These are phyloP conservation scores for Drosophila persimilis DNA, from an alignment of 1,140 invertebrate species.

Conservation along the genomic window DNA sequence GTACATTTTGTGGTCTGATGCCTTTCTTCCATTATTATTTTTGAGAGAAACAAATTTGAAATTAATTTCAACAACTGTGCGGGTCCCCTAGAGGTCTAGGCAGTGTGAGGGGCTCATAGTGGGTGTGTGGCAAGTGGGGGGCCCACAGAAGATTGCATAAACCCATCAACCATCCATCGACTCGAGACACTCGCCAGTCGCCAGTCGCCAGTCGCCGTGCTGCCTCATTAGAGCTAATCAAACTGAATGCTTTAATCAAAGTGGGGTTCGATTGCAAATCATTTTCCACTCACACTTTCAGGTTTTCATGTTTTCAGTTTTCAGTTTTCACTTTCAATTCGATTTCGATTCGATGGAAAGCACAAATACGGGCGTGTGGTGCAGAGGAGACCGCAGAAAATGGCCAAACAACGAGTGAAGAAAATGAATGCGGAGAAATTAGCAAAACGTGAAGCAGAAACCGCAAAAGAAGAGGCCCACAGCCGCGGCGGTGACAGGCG, in stretches of 20 bases:
- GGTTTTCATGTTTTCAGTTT: constrained; percentile 50
- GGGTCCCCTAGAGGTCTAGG: constrained; percentile 11
- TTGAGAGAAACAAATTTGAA: constrained; percentile 42
- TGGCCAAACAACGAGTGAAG: constrained; percentile 39
- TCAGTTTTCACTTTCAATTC: constrained; percentile 68
- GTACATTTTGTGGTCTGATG: constrained; percentile 52
- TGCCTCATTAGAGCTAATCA: constrained; percentile 68
- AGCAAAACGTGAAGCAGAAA: constrained; percentile 65
- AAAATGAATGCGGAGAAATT: constrained; percentile 62
- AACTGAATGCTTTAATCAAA: constrained; percentile 68
- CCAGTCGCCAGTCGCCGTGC: background rate
- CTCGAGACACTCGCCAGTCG: constrained; percentile 5
- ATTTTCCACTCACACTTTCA: constrained; percentile 75
- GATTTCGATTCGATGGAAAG: constrained; percentile 63
- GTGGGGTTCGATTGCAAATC: constrained; percentile 64
- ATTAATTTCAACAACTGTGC: constrained; percentile 53
- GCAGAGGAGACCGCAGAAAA: constrained; percentile 34
- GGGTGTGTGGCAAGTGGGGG: background rate
- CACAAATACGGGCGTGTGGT: constrained; percentile 30
- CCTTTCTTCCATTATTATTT: constrained; percentile 32
- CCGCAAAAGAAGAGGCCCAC: constrained; percentile 34
- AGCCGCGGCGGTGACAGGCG: constrained; percentile 47
- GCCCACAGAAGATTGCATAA: constrained; percentile 39
- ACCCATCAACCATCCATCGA: constrained; percentile 13
- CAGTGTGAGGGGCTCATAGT: background rate